Evolutionary conservation across 2,888 invertebrate genomes (phyloP).

Genomic region (Amphipoea lucens): DNA sequence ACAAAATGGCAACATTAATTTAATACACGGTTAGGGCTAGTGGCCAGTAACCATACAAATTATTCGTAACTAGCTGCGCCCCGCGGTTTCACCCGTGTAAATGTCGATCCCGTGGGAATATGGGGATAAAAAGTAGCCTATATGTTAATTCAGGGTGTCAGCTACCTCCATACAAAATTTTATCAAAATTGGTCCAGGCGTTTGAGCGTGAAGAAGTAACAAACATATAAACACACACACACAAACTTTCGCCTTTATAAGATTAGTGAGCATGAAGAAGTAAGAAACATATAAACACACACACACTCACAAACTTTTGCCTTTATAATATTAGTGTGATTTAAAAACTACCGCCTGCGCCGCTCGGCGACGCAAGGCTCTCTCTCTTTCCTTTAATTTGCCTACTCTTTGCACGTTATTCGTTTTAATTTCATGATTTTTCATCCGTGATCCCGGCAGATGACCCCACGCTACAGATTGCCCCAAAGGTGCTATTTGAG

Average conservation of each 20-base stretch:
- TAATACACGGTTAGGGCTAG: neutral
- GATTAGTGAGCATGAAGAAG: too few relatives aligned
- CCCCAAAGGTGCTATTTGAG: too few relatives aligned
- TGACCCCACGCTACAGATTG: too few relatives aligned
- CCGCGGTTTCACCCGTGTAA: too few relatives aligned
- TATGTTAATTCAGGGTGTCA: too few relatives aligned
- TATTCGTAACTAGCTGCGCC: neutral
- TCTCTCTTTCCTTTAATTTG: neutral
- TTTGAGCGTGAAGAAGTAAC: too few relatives aligned
- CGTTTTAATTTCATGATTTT: too few relatives aligned
- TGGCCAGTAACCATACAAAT: neutral
- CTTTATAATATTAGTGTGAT: neutral
- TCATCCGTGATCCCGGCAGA: too few relatives aligned
- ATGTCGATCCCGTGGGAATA: fast-evolving
- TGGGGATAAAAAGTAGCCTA: fast-evolving
- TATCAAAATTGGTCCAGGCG: too few relatives aligned
- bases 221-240: too few relatives aligned
- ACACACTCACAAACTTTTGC: too few relatives aligned
- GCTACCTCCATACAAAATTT: too few relatives aligned
- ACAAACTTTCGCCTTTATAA: fast-evolving
- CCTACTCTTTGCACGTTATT: neutral
- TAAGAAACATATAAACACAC: fast-evolving
- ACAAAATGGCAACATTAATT: neutral
- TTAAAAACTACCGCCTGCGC: neutral
- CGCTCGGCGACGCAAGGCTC: neutral